Conservation (phyloP, 1,140 invertebrate genomes). For the Vanessa atalanta region DNA sequence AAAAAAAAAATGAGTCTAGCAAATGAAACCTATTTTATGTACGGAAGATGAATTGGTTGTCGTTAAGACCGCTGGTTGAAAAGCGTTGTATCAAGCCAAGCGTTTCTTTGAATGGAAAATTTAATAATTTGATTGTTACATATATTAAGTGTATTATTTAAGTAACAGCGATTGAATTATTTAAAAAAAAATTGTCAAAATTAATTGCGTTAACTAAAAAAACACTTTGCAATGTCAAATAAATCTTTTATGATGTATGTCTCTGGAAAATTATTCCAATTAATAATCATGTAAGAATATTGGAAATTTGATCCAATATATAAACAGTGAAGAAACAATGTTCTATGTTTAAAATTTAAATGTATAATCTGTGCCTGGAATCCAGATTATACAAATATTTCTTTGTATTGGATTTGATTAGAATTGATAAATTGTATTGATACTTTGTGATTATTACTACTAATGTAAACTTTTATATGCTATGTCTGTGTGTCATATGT, state of each 20-base stretch:
- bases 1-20: no score
- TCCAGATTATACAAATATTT: no score
- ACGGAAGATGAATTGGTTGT: no score
- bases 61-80: no score
- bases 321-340: neutral
- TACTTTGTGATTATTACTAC: no score
- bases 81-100: neutral
- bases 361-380: neutral
- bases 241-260: no score
- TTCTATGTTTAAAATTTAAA: neutral
- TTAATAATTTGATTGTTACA: no score
- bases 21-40: no score
- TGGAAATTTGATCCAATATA: neutral
- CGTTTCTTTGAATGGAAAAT: no score
- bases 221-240: neutral
- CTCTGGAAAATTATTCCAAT: no score
- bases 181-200: neutral
- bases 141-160: constrained; percentile 7
- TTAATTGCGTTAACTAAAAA: neutral
- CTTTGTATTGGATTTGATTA: no score
- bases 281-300: neutral
- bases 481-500: neutral
- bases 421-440: no score
- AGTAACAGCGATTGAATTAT: neutral
- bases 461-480: neutral